Evolutionary conservation across 2,888 invertebrate species (phyloP), one percentile per base, ranked within the genome.

Genomic region (Lamellibrachia columna): DNA sequence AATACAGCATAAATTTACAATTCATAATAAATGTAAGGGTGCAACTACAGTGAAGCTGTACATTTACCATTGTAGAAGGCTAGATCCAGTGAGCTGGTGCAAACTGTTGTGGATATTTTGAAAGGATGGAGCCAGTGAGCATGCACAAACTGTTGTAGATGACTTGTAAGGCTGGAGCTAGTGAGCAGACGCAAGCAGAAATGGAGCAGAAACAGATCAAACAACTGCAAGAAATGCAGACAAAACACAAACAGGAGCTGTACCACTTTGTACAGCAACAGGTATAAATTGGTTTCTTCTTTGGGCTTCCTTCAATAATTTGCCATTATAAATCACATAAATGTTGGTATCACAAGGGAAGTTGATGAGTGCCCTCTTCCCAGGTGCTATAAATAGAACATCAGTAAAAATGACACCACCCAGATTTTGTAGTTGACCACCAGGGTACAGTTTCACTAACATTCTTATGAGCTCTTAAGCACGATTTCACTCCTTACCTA

Each of bases 151-250:
- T 75, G 75, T 22, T 75, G 75, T 15, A 75, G 75, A 22, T 75
- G 15, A n/a, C 75, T 75, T 75, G 75, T 75, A 22, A 75, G n/a
- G 11, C n/a, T 75, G 75, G 75, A 22, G 75, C 22, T 75, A 75
- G 22, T 22, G 75, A 75, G 22, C 75, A 75, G 75, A 7, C 22
- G n/a, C 75, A 75, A 75, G 75, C 75, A 75, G 75, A 75, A 75
- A 22, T 75, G 75, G 75, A 75, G 15, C 75, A 75, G n/a, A 75
- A n/a, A 75, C 75, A 75, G n/a, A 75, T n/a, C 6, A 75, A 75
- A 75, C 75, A 75, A 75, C 22, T 75, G 75, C 75, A 75, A 75
- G 75, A 75, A 75, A 75, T 75, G 75, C 75, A 75, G 75, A 75
- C 75, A 75, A 75, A 75, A 75, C 75, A 75, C 22, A 75, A 75